Conservation (phyloP, 1,140 invertebrate species). For the Drosophila kikkawai region DNA sequence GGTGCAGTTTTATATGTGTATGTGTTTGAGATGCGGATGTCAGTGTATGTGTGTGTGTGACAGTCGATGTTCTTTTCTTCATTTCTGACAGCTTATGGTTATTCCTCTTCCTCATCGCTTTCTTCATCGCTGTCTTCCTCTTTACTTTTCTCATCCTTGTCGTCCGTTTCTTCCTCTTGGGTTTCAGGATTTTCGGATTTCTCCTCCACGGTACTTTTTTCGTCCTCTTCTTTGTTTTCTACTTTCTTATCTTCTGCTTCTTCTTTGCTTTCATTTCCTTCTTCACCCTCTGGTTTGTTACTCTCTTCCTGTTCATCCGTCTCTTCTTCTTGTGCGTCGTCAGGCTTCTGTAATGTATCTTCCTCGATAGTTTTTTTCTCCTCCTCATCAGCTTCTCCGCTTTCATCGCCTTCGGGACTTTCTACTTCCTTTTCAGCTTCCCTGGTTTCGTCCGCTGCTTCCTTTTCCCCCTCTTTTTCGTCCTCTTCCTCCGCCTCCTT, state of each 20-base stretch:
- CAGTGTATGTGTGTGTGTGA: constrained; percentile 20
- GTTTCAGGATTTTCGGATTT: background rate
- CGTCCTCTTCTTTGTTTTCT: constrained; percentile 7
- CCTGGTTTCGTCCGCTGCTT: constrained; percentile 7
- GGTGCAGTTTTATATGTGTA: constrained; percentile 33
- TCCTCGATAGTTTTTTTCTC: background rate
- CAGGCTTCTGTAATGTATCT: background rate
- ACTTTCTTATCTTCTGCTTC: background rate
- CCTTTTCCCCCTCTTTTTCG: background rate
- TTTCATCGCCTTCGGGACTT: background rate
- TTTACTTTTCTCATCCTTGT: constrained; percentile 19
- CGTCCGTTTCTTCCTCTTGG: constrained; percentile 1
- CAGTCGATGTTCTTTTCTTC: constrained; percentile 7
- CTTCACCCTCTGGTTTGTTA: constrained; percentile 5
- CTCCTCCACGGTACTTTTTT: constrained; percentile 5
- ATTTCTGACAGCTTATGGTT: constrained; percentile 11
- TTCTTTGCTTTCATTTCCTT: background rate
- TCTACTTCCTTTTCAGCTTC: constrained; percentile 1
- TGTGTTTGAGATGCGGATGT: constrained; percentile 26
- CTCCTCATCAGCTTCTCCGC: constrained; percentile 7
- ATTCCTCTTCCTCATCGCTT: constrained; percentile 53
- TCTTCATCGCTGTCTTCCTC: constrained; percentile 21
- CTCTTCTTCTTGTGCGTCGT: background rate
- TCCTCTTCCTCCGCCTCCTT: background rate
- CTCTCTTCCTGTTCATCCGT: background rate